Evolutionary conservation across 2,888 invertebrate species (phyloP), one percentile per base, ranked within the genome.

Genomic region (Trichopria drosophilae): DNA sequence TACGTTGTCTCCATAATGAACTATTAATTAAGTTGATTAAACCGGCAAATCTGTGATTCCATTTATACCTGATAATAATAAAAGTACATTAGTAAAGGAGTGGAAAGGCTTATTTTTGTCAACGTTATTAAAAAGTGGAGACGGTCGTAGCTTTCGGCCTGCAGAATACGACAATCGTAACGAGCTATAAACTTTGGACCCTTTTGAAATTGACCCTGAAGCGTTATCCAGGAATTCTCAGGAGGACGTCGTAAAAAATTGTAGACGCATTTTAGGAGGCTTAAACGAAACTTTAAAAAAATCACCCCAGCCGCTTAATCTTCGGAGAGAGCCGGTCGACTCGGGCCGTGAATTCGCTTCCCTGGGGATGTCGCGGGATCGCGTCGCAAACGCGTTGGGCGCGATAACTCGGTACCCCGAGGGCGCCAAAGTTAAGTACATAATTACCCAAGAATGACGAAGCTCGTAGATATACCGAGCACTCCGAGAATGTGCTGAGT

Each of bases 381-480:
- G 22, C 12, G 15, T 24, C 18, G 29, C 45, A 60, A 63, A 57
- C 58, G 60, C 57, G 57, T 57, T 58, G 51, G 53, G 53, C 57
- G 58, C 63, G 67, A 66, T 66, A 68, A 66, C 66, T 63, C 60
- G 53, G 48, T 58, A 52, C 57, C 63, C 56, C 51, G 59, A 57
- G 66, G 67, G 62, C 58, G 58, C 65, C 65, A 65, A 69, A 71
- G 63, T 69, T 71, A 69, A 70, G 62, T 68, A 66, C 64, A 63
- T 69, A 71, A 72, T 71, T 70, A 71, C 66, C 62, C 53, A 59
- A 60, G 66, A 63, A 70, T 71, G 69, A 71, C 67, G 63, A 65
- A 64, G 67, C 67, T 60, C 51, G 51, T 49, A 47, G 53, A 44
- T 47, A 59, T 59, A 51, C n/a, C n/a, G n/a, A n/a, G 53, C 50